These are phyloP conservation scores for Dioctria rufipes DNA, from an alignment of 2,888 invertebrate species.

Conservation along the genomic window DNA sequence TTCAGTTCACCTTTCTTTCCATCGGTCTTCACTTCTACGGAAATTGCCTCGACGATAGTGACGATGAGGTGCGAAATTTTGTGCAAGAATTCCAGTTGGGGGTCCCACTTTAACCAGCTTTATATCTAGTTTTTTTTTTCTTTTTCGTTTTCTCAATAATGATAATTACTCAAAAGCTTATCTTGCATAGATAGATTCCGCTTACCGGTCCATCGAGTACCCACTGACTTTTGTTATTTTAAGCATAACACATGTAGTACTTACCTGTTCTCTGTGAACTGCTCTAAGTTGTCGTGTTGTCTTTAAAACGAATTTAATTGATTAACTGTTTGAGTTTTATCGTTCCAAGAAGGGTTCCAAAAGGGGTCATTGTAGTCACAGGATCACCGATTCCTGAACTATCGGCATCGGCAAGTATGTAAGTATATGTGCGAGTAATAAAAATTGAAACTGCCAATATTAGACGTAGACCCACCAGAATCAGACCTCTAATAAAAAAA, in stretches of 20 bases:
- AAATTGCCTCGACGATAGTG: not conserved
- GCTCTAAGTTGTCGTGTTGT: constrained; percentile 6
- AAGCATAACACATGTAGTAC: too few species aligned
- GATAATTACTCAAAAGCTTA: too few species aligned
- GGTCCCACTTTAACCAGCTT: not conserved
- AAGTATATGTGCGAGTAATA: not conserved
- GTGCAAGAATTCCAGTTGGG: constrained; percentile 22
- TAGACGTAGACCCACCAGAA: constrained; percentile 32
- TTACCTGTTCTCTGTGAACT: too few species aligned
- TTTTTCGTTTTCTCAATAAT: too few species aligned
- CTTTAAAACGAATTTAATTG: constrained; percentile 45
- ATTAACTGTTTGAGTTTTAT: constrained; percentile 47
- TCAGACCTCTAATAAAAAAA: constrained; percentile 9
- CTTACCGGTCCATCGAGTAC: too few species aligned
- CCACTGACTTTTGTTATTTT: too few species aligned
- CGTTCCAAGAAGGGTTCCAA: not conserved
- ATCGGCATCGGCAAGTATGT: not conserved
- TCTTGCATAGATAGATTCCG: too few species aligned
- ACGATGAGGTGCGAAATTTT: constrained; percentile 39
- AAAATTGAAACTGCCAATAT: constrained; percentile 13
- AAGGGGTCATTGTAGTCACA: not conserved
- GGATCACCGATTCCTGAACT: constrained; percentile 1
- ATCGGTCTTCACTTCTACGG: constrained; percentile 19
- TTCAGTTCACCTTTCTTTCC: not conserved
- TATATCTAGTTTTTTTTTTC: not conserved